Base-by-base conservation (phyloP, 2,797 vertebrate species). In the Gila robusta region DNA sequence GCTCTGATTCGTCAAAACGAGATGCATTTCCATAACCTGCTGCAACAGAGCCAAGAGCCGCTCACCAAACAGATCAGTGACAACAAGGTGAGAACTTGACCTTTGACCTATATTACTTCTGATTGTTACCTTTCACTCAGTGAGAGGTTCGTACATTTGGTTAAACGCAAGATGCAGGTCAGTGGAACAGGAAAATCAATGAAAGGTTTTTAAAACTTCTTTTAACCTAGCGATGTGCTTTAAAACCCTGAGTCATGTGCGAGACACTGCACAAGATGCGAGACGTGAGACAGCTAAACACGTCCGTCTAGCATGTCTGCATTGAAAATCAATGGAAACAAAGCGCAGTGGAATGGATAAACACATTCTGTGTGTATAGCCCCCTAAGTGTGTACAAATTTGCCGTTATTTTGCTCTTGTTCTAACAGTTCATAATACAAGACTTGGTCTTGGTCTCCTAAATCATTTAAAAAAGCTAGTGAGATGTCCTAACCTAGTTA, bases 21-120 rank as follows among this genome's bases (percentile, higher is more conserved):
- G 91, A 95, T 95, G 71, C 96, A 91, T 5, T 94, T 97, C 52
- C 95, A 96, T 49, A 92, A 92, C 88, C 94, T 98, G 54, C 94
- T 96, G 17, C 97, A 98, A 88, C 94, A 93, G 85, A 93, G 95
- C 2, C 94, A 92, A 88, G 97, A 99, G n/a, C 90, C 95, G 3
- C 95, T 99, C 49, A 91, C 92, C 90, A 97, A 96, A 87, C 97
- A 98, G 91, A 92, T 98, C 39, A 91, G 96, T 66, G 97, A 98
- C 87, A 97, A 93, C 92, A 98, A 99, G 94, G 98, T 99, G 86
- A 93, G 91, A 62, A 32, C 21, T 54, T 37, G 84, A 77, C 32
- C 49, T 78, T 77, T 49, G 2, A 79, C 76, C 59, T 32, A 11
- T 83, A 9, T 83, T 69, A 39, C 78, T 79, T 85, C 37, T 72